phyloP scores from a whole-genome alignment of 2,888 invertebrate species.

The Aplocera efformata region DNA sequence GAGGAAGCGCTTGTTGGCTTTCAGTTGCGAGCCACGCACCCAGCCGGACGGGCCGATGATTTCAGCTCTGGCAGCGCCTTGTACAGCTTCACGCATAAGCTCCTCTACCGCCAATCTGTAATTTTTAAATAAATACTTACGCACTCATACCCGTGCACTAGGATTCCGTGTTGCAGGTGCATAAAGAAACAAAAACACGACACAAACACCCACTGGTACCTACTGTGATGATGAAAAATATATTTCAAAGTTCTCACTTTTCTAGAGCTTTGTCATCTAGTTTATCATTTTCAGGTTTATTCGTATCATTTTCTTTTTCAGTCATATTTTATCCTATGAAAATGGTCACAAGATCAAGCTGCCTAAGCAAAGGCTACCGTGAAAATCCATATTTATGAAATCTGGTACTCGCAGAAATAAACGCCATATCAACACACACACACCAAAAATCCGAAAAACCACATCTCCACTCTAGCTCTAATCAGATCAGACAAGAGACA shows the following conservation, averaged over 20 bases:
- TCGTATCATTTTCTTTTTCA: slow-evolving; percentile 68
- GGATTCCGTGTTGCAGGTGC: no score
- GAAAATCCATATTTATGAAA: slow-evolving; percentile 40
- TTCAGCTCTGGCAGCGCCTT: slow-evolving; percentile 81
- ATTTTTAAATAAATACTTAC: background rate
- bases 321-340: slow-evolving; percentile 69
- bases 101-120: slow-evolving; percentile 79
- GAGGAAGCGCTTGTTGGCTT: slow-evolving; percentile 77
- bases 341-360: slow-evolving; percentile 18
- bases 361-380: slow-evolving; percentile 25
- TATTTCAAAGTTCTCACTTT: slow-evolving; percentile 48
- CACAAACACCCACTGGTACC: background rate
- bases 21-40: slow-evolving; percentile 72
- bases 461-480: no score
- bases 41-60: slow-evolving; percentile 82
- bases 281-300: slow-evolving; percentile 64
- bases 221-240: background rate
- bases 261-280: slow-evolving; percentile 74
- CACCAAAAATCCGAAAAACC: slow-evolving; percentile 13
- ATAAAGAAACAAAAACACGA: no score
- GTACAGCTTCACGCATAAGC: slow-evolving; percentile 80
- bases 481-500: no score
- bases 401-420: slow-evolving; percentile 45
- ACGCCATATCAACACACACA: slow-evolving; percentile 29
- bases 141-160: no score